These are phyloP conservation scores for Hucho hucho DNA, from an alignment of 2,113 vertebrate genomes.

Conservation along the genomic window DNA sequence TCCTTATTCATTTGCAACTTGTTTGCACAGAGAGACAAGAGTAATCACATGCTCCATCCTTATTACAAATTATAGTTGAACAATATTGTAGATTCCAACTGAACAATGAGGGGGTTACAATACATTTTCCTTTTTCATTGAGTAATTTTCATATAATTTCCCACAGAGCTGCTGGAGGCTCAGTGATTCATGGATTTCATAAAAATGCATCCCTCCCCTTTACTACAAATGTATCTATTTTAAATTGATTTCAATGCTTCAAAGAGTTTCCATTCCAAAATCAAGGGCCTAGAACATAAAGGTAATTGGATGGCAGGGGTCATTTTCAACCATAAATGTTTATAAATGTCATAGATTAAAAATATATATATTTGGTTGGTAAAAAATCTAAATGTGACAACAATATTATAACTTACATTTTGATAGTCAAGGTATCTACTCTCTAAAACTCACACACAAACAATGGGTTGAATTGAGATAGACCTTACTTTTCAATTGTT, in stretches of 20 bases:
- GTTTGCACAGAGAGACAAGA: slow-evolving; percentile 1
- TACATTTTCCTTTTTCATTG: slow-evolving; percentile 40
- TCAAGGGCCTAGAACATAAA: not conserved
- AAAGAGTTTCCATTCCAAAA: slow-evolving; percentile 4
- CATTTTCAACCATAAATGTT: not conserved
- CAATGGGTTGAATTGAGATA: no score
- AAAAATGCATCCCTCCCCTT: slow-evolving; percentile 40
- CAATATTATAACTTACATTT: not conserved
- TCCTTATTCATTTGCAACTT: slow-evolving; percentile 27
- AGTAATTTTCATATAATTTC: slow-evolving; percentile 41
- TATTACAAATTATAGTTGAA: slow-evolving; percentile 11
- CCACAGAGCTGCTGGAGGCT: slow-evolving; percentile 40
- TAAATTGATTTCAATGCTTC: slow-evolving; percentile 46
- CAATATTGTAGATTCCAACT: slow-evolving; percentile 27
- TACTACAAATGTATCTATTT: slow-evolving; percentile 39
- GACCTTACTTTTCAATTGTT: not conserved
- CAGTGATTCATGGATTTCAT: slow-evolving; percentile 47
- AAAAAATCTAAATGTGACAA: not conserved
- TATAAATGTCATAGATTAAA: not conserved
- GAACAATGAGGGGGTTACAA: slow-evolving; percentile 44
- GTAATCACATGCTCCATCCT: slow-evolving; percentile 6
- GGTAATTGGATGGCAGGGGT: not conserved
- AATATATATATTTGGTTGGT: not conserved
- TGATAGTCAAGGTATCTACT: not conserved
- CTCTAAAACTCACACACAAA: not conserved